phyloP scores from a whole-genome alignment of 2,888 invertebrate genomes.

The Pinctada fucata region DNA sequence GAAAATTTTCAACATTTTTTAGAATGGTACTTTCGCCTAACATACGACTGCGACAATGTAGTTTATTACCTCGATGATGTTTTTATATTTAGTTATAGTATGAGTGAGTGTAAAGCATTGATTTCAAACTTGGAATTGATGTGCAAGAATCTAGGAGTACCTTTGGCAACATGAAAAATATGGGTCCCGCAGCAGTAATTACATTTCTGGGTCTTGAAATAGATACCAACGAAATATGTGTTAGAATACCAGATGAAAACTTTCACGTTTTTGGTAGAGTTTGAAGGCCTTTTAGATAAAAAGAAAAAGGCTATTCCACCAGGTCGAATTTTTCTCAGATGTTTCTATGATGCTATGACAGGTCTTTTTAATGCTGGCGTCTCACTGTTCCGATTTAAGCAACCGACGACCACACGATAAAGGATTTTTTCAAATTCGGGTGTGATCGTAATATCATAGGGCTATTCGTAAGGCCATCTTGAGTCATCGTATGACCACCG shows the following conservation, averaged over 20 bases:
- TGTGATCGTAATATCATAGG: too few relatives aligned
- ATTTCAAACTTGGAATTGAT: not conserved
- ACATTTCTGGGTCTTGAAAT: not conserved
- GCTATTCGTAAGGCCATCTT: too few relatives aligned
- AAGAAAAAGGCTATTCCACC: conserved; percentile 6
- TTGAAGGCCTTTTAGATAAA: not conserved
- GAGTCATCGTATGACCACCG: too few relatives aligned
- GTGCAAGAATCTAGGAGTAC: too few relatives aligned
- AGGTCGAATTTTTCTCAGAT: not conserved
- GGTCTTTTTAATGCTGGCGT: not conserved
- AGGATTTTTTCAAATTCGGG: too few relatives aligned
- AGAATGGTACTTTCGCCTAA: conserved; percentile 16
- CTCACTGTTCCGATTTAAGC: not conserved
- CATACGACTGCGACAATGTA: not conserved
- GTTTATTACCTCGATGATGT: conserved; percentile 12
- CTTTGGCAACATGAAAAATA: not conserved
- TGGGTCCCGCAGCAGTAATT: not conserved
- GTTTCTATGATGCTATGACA: not conserved
- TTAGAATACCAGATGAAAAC: not conserved
- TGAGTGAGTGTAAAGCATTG: not conserved
- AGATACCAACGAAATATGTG: too few relatives aligned
- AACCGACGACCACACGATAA: too few relatives aligned
- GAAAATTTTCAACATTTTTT: conserved; percentile 43
- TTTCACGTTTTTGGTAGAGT: too few relatives aligned
- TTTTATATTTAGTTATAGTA: not conserved